A percentile compares a stretch with the other conserved stretches of the same genome.
Evolutionary conservation across 2,113 vertebrate species (phyloP).

Genomic region (Nothobranchius kuhntae): DNA sequence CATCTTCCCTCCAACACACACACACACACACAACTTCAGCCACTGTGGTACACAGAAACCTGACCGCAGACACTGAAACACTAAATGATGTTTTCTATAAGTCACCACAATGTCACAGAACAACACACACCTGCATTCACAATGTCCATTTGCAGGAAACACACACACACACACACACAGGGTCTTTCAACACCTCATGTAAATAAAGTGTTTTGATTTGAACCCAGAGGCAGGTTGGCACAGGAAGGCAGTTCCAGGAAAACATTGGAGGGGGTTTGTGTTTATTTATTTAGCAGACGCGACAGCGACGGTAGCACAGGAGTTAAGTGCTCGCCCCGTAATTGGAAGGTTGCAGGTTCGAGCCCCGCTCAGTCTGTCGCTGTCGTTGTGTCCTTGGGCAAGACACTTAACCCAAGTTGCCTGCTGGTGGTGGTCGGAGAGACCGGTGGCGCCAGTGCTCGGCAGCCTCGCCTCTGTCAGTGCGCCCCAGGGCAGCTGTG

Average conservation of each 20-base stretch:
- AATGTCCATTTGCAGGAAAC: neutral
- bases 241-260: slow-evolving; percentile 11
- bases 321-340: too few relatives aligned
- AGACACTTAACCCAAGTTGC: too few relatives aligned
- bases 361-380: too few relatives aligned
- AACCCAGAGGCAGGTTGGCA: slow-evolving; percentile 38
- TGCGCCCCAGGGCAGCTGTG: too few relatives aligned
- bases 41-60: neutral
- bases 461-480: too few relatives aligned
- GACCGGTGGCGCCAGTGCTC: too few relatives aligned
- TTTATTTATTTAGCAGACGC: too few relatives aligned
- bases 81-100: slow-evolving; percentile 8
- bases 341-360: too few relatives aligned
- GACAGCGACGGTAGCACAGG: too few relatives aligned
- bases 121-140: slow-evolving; percentile 12
- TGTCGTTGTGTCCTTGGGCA: too few relatives aligned
- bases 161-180: slow-evolving; percentile 3
- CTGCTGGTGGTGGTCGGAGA: too few relatives aligned
- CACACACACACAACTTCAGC: neutral
- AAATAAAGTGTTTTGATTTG: neutral
- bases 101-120: slow-evolving; percentile 20
- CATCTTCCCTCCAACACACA: slow-evolving; percentile 17
- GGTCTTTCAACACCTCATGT: slow-evolving; percentile 7
- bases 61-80: slow-evolving; percentile 9
- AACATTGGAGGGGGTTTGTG: too few relatives aligned